Conservation (phyloP, 2,797 vertebrate species). For the Pitangus sulphuratus region DNA sequence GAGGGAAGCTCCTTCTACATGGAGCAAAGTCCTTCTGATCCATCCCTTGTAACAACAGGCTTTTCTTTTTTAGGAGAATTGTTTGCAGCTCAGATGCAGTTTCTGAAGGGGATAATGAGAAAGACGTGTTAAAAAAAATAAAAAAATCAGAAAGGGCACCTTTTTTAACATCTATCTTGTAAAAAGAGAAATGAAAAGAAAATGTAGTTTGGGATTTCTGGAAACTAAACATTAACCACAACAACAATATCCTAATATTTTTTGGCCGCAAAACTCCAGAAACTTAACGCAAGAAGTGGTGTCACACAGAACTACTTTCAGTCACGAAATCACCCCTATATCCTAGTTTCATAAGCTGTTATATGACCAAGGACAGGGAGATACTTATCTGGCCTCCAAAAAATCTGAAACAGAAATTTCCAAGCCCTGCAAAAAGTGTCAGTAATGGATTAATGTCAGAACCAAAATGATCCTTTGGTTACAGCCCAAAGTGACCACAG, state of each 20-base stretch:
- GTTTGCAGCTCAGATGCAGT: not conserved
- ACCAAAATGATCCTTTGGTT: not conserved
- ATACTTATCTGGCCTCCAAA: rapidly evolving
- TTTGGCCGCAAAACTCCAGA: not conserved
- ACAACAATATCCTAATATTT: not conserved
- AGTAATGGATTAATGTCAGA: not conserved
- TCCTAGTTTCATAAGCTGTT: not conserved
- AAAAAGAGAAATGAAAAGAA: not conserved
- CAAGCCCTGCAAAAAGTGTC: not conserved
- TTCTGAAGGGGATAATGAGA: not conserved
- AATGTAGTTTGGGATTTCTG: not conserved
- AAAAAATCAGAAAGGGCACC: not conserved
- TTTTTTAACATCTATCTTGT: not conserved
- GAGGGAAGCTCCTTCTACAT: not conserved
- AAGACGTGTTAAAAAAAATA: not conserved
- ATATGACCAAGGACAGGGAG: not conserved
- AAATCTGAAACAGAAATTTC: not conserved
- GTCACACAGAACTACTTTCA: not conserved
- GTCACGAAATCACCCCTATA: not conserved
- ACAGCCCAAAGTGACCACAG: not conserved
- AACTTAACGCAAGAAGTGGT: not conserved
- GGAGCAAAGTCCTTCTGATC: not conserved
- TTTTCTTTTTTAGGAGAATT: not conserved
- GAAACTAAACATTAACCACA: not conserved
- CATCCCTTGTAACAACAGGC: not conserved